Evolutionary conservation across 2,888 invertebrate genomes (phyloP).

Genomic region (Ernsta delagoae): DNA sequence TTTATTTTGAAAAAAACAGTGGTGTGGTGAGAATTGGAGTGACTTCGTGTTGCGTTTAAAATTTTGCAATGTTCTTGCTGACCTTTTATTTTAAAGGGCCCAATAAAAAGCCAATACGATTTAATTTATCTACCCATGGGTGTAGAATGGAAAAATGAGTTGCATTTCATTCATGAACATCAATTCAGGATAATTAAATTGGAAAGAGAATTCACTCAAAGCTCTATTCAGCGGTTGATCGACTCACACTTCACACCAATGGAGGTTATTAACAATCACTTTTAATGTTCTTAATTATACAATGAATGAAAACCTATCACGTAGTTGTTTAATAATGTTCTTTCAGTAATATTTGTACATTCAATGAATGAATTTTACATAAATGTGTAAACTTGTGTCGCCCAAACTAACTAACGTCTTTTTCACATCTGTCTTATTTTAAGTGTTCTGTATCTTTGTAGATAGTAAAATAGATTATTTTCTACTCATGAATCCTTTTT

Average conservation of each 20-base stretch:
- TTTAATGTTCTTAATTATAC: background rate
- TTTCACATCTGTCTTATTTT: too few species aligned
- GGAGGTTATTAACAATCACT: slow-evolving; percentile 1
- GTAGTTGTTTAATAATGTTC: background rate
- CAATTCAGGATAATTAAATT: slow-evolving; percentile 1
- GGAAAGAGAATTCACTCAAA: background rate
- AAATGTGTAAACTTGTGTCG: too few species aligned
- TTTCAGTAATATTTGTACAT: background rate
- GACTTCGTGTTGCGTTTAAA: too few species aligned
- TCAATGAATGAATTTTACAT: too few species aligned
- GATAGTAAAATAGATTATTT: too few species aligned
- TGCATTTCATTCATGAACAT: background rate
- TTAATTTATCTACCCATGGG: background rate
- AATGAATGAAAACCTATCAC: background rate
- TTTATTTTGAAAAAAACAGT: slow-evolving; percentile 3
- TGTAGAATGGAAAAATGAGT: too few species aligned
- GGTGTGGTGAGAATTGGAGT: background rate
- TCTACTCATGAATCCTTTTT: too few species aligned
- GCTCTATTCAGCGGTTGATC: slow-evolving; percentile 3
- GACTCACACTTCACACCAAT: slow-evolving; percentile 6
- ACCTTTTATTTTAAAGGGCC: background rate
- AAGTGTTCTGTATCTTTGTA: too few species aligned
- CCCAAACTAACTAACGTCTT: too few species aligned
- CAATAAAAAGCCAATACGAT: background rate
- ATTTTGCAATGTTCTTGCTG: too few species aligned